A percentile compares a stretch with the other conserved stretches of the same genome.
Conservation (phyloP, 2,888 invertebrate genomes). For the Sinopyrophorus schimmeli region DNA sequence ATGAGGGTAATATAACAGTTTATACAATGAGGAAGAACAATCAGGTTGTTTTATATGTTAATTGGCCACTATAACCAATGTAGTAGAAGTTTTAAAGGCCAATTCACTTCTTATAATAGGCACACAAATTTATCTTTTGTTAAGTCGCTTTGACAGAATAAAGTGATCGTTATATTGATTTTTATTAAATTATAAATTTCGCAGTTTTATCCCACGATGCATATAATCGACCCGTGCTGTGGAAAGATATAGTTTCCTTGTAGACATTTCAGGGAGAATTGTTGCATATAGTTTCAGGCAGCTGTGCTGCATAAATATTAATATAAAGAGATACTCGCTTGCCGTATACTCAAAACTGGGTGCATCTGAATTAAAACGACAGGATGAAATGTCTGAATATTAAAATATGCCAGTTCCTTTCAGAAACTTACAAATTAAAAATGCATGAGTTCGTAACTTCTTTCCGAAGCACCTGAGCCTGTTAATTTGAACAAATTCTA, state of each 20-base stretch:
- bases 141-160: constrained; percentile 5
- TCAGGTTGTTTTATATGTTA: constrained; percentile 40
- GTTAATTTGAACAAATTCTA: no score
- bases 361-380: constrained; percentile 10
- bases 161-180: neutral
- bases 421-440: constrained; percentile 8
- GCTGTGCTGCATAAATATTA: constrained; percentile 15
- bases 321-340: constrained; percentile 4
- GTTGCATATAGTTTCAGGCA: constrained; percentile 4
- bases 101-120: constrained; percentile 23
- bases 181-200: neutral
- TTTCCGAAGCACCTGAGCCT: constrained; percentile 6
- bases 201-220: neutral
- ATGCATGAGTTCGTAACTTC: constrained; percentile 9
- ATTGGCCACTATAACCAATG: constrained; percentile 29
- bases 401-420: constrained; percentile 11
- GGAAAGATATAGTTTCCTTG: no score
- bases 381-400: constrained; percentile 5
- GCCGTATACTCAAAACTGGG: neutral
- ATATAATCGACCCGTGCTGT: no score
- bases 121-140: constrained; percentile 17
- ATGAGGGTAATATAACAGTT: constrained; percentile 39
- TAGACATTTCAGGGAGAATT: constrained; percentile 1
- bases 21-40: constrained; percentile 41
- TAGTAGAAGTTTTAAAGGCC: constrained; percentile 21